Evolutionary conservation across 2,888 invertebrate species (phyloP).

Genomic region (Agrotis ipsilon): DNA sequence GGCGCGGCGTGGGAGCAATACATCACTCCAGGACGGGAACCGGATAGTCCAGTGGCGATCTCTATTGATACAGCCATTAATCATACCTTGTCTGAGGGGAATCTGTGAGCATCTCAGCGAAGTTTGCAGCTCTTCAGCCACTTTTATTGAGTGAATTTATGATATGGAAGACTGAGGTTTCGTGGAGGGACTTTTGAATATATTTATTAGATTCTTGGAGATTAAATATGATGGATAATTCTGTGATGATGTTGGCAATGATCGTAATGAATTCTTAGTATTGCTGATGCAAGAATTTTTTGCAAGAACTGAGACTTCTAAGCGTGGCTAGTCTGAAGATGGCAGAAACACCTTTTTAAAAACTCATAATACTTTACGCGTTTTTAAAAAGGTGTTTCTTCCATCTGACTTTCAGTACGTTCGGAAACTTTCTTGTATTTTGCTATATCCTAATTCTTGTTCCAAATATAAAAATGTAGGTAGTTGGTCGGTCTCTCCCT

Average conservation of each 20-base stretch:
- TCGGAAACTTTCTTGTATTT: neutral
- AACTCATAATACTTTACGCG: too few species aligned
- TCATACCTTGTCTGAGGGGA: conserved; percentile 74
- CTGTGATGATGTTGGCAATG: neutral
- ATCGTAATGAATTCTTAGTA: neutral
- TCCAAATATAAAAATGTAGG: too few species aligned
- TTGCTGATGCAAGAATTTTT: neutral
- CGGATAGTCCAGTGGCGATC: conserved; percentile 72
- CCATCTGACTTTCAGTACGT: neutral
- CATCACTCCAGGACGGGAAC: conserved; percentile 69
- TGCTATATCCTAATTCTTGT: neutral
- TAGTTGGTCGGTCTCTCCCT: too few species aligned
- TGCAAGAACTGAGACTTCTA: too few species aligned
- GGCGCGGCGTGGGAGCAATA: conserved; percentile 66
- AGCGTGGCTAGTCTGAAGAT: neutral
- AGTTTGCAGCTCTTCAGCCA: conserved; percentile 51
- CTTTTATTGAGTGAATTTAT: conserved; percentile 63
- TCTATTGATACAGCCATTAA: conserved; percentile 79
- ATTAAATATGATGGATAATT: neutral
- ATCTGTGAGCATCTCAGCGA: conserved; percentile 55
- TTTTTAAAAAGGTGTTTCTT: neutral
- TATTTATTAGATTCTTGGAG: conserved; percentile 3
- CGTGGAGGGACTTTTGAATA: conserved; percentile 10
- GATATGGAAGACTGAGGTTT: conserved; percentile 22
- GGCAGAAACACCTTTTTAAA: too few species aligned